These are phyloP conservation scores for Lithobates sylvaticus DNA, from an alignment of 2,797 vertebrate species.

Conservation along the genomic window DNA sequence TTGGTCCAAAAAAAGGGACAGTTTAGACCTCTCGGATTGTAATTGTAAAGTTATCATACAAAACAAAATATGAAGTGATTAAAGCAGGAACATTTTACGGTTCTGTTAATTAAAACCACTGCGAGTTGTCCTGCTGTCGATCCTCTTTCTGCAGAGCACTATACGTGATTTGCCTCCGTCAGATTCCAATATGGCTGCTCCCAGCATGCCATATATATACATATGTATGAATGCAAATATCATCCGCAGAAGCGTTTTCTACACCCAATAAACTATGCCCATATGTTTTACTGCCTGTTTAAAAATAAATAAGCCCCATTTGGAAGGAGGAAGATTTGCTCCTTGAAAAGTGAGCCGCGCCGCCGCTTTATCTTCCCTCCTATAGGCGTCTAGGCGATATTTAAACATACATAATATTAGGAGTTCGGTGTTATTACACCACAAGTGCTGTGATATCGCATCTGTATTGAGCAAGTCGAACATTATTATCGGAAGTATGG, in stretches of 20 bases:
- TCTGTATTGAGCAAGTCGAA: conserved; percentile 5
- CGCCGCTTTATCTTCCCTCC: background rate
- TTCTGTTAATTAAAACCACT: background rate
- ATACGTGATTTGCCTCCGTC: background rate
- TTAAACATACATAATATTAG: conserved; percentile 33
- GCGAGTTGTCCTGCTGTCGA: background rate
- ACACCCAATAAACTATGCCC: conserved; percentile 12
- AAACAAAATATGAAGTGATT: background rate
- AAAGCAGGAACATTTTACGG: background rate
- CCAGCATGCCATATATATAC: conserved; percentile 6
- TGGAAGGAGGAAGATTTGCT: background rate
- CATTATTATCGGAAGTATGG: conserved; percentile 27
- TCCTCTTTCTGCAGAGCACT: background rate
- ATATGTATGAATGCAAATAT: conserved; percentile 37
- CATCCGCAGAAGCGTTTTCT: background rate
- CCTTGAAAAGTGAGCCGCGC: background rate
- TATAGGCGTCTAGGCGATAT: conserved; percentile 4
- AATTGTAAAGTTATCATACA: background rate
- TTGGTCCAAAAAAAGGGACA: too few species aligned
- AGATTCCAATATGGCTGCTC: conserved; percentile 24
- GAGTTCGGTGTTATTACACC: conserved; percentile 27
- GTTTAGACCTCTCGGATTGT: background rate
- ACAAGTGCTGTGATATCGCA: conserved; percentile 6
- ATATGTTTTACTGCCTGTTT: conserved; percentile 42
- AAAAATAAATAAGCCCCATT: conserved; percentile 25